Base-by-base conservation (phyloP, 2,113 vertebrate genomes). In the Hippocampus comes region DNA sequence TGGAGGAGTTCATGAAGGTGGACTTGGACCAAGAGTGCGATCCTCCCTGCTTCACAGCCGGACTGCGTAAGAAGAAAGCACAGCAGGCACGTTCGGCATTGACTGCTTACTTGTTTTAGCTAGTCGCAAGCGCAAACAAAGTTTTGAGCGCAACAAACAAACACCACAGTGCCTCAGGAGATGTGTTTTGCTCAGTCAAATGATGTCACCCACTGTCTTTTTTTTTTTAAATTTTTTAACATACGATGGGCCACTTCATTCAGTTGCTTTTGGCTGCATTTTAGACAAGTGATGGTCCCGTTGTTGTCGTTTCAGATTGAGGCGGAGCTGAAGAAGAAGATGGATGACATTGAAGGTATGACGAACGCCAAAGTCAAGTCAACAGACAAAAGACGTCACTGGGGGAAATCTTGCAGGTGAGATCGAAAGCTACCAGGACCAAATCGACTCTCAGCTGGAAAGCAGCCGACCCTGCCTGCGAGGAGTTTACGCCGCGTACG, bases 11-110 rank as follows among this genome's bases (percentile, higher is more conserved):
- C 82, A 96, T 99, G 96, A 96, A 80, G 84, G 87, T 94, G 9
- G 97, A 99, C 72, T 85, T 99, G 89, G 95, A 98, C 68, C 91
- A 93, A 57, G 97, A 99, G 81, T 98, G 97, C 0, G 96, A 99
- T 85, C 97, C 97, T 5, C 97, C 97, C 1, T 98, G 95, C 0
- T 99, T 94, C 76, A 96, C 93, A 0, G 93, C 93, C 0, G 97
- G 97, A 14, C 93, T 95, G 84, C 92, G 78, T 78, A 98, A 95
- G 86, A 42, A 93, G 8, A 95, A 93, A 53, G 61, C 89, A 70
- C 91, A 94, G 66, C 91, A 97, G 95, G 97, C 97, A 55, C 5
- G 48, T 56, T 5, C 4, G 14, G 17, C 48, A 6, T 38, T 1
- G 34, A 6, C 34, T 1, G 34, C 34, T 38, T 6, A 1, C 34